Evolutionary conservation across 2,888 invertebrate genomes (phyloP).

Genomic region (Cyrtodaria siliqua): DNA sequence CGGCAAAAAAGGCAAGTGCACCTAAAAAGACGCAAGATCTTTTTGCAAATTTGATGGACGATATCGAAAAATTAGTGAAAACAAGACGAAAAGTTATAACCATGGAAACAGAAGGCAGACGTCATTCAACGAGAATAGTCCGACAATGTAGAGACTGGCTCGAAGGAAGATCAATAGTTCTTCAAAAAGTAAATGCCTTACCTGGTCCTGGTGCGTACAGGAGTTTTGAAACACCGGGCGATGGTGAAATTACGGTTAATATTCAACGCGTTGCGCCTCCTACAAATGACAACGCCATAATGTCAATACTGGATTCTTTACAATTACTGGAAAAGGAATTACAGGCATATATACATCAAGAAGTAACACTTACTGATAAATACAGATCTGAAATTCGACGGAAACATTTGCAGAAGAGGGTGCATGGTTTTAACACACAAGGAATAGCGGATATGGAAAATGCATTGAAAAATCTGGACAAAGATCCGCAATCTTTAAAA

Average conservation of each 20-base stretch:
- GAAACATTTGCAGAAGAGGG: constrained; percentile 64
- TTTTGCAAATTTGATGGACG: constrained; percentile 70
- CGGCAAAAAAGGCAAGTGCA: constrained; percentile 48
- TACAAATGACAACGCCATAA: constrained; percentile 60
- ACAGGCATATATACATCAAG: constrained; percentile 68
- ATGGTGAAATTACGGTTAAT: constrained; percentile 13
- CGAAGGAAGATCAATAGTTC: constrained; percentile 45
- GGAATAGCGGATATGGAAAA: constrained; percentile 60
- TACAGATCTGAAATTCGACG: constrained; percentile 62
- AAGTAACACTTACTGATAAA: constrained; percentile 67
- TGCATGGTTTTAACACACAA: constrained; percentile 61
- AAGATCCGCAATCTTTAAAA: constrained; percentile 29
- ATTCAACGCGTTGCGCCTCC: constrained; percentile 34
- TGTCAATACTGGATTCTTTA: constrained; percentile 67
- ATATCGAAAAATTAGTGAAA: constrained; percentile 66
- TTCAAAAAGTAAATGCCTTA: constrained; percentile 46
- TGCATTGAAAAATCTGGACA: constrained; percentile 49
- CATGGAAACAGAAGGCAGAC: constrained; percentile 65
- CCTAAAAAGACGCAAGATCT: constrained; percentile 68
- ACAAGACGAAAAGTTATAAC: constrained; percentile 56
- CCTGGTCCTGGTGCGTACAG: constrained; percentile 21
- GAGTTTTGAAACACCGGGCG: constrained; percentile 8
- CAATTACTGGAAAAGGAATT: constrained; percentile 66
- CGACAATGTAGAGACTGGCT: constrained; percentile 69
- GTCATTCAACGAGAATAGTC: constrained; percentile 66